A percentile compares a stretch with the other conserved stretches of the same genome.
phyloP scores from a whole-genome alignment of 1,140 invertebrate species.

The Rhopalosiphum maidis region DNA sequence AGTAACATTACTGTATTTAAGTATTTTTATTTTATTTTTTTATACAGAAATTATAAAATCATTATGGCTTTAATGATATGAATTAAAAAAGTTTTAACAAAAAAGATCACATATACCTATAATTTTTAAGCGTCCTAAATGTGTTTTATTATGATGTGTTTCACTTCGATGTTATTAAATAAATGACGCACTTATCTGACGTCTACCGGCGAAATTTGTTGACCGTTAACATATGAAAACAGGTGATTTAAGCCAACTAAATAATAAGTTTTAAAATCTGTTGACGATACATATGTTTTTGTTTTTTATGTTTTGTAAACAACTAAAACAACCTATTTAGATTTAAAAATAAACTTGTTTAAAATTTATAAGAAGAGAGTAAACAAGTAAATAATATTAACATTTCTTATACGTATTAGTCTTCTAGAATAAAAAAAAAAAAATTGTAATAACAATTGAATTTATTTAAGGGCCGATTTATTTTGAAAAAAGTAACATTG shows the following conservation, averaged over 20 bases:
- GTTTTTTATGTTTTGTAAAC: constrained; percentile 23
- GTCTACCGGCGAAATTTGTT: not conserved
- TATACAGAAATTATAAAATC: not conserved
- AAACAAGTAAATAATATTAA: not conserved
- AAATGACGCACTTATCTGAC: not conserved
- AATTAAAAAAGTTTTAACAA: not conserved
- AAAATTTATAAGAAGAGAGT: not conserved
- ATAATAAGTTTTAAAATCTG: constrained; percentile 8
- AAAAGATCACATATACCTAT: not conserved
- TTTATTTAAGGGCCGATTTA: not conserved
- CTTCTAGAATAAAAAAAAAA: not conserved
- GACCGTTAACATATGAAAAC: not conserved
- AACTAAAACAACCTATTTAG: not conserved
- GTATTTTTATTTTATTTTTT: not conserved
- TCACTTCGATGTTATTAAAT: not conserved
- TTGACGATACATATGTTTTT: not conserved
- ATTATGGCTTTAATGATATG: not conserved
- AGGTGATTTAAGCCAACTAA: not conserved
- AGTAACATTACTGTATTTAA: not conserved
- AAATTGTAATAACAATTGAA: not conserved
- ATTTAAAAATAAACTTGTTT: not conserved
- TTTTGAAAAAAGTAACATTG: not conserved
- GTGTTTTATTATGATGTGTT: not conserved
- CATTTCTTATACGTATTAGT: not conserved
- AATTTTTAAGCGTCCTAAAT: not conserved